Conservation (phyloP, 2,797 vertebrate species). For the Balearica regulorum region DNA sequence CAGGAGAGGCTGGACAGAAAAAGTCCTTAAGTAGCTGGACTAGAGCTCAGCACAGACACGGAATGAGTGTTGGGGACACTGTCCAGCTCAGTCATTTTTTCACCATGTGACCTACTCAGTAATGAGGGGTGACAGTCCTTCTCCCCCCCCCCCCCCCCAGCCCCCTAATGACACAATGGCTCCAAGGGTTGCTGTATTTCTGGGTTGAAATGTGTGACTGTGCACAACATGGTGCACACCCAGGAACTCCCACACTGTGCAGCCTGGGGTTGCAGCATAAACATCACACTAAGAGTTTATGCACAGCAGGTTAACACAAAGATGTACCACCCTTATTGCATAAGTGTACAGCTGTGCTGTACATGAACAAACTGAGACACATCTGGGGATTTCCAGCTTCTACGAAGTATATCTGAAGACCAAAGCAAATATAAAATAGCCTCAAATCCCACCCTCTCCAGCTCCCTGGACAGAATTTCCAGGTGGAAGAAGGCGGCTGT, state of each 20-base stretch:
- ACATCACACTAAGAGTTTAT: neutral
- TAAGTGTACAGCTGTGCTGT: neutral
- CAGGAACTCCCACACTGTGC: neutral
- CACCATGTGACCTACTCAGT: neutral
- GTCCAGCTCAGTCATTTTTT: neutral
- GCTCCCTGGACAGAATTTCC: neutral
- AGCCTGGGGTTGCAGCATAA: neutral
- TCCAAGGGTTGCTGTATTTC: neutral
- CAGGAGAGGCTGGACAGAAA: neutral
- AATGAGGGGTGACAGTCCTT: neutral
- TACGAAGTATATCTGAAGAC: neutral
- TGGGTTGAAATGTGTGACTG: neutral
- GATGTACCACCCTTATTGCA: neutral
- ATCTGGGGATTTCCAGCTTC: neutral
- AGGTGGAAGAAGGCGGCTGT: neutral
- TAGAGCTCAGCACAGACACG: neutral
- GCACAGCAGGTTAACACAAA: neutral
- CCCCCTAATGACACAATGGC: neutral
- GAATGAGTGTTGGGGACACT: neutral
- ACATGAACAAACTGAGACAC: fast-evolving
- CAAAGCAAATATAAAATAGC: neutral
- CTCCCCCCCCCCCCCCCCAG: too few species aligned
- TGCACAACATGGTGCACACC: neutral
- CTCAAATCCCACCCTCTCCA: neutral
- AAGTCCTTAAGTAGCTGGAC: neutral